These are phyloP conservation scores for Sussaba pulchella DNA, from an alignment of 2,888 invertebrate genomes.

Conservation along the genomic window DNA sequence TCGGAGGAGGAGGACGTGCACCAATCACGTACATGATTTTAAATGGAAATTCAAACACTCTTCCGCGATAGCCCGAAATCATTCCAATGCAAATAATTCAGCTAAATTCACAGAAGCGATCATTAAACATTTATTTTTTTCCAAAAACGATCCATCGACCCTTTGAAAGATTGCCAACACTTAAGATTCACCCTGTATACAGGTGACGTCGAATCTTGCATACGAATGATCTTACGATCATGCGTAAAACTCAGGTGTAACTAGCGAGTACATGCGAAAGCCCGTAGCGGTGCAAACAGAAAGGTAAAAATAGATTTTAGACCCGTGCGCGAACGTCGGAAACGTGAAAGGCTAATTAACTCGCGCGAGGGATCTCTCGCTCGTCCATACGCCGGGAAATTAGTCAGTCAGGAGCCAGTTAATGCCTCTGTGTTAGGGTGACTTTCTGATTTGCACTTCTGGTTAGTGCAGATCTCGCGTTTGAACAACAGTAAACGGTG, in stretches of 20 bases:
- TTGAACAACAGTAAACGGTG: background rate
- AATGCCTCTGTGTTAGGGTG: constrained; percentile 33
- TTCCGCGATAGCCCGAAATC: too few relatives aligned
- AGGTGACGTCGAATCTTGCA: constrained; percentile 33
- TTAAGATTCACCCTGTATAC: too few relatives aligned
- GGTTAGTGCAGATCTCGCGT: constrained; percentile 41
- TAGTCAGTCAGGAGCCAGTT: constrained; percentile 59
- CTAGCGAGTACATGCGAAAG: constrained; percentile 58
- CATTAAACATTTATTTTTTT: too few relatives aligned
- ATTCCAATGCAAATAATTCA: too few relatives aligned
- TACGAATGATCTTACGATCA: background rate
- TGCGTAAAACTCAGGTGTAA: constrained; percentile 24
- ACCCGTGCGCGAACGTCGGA: constrained; percentile 29
- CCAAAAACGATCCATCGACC: too few relatives aligned
- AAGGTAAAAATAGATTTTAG: constrained; percentile 63
- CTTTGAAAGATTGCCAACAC: too few relatives aligned
- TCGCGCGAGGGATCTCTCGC: constrained; percentile 54
- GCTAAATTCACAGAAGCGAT: too few relatives aligned
- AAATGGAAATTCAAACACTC: too few relatives aligned
- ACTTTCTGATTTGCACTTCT: constrained; percentile 51
- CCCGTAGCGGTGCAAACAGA: constrained; percentile 57
- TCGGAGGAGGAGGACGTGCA: too few relatives aligned
- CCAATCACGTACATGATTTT: too few relatives aligned
- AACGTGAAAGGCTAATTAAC: constrained; percentile 67
- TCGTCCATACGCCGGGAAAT: constrained; percentile 39